Conservation (phyloP, 2,113 vertebrate species). For the Scalopus aquaticus region DNA sequence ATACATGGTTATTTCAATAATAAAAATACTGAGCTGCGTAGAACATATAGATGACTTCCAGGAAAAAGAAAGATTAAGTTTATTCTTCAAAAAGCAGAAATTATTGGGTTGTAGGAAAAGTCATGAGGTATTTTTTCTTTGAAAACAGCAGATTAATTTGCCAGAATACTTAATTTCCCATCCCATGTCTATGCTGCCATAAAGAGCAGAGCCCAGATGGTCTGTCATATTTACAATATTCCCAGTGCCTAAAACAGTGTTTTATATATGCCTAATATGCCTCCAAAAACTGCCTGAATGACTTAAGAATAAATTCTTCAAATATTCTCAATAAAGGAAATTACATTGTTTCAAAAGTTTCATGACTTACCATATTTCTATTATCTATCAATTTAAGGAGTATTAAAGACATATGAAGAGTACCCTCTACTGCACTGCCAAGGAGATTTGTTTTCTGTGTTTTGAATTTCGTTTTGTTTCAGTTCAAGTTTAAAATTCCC, state of each 20-base stretch:
- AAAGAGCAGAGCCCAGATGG: background rate
- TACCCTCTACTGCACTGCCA: background rate
- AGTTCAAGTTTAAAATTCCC: background rate
- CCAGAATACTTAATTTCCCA: background rate
- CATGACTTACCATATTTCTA: background rate
- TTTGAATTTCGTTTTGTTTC: background rate
- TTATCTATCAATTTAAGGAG: background rate
- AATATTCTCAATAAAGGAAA: slow-evolving; percentile 14
- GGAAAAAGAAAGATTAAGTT: background rate
- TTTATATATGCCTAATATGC: background rate
- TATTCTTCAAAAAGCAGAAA: background rate
- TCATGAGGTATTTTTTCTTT: no score
- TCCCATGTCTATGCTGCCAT: background rate
- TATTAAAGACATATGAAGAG: background rate
- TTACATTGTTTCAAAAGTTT: background rate
- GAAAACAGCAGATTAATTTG: background rate
- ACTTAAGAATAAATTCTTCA: background rate
- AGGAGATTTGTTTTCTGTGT: background rate
- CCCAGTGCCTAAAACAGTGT: background rate
- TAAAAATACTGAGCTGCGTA: background rate
- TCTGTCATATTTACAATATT: background rate
- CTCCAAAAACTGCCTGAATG: background rate
- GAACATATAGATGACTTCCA: background rate
- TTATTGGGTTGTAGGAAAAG: background rate
- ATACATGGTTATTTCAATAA: background rate